Base-by-base conservation (phyloP, 2,888 invertebrate genomes). In the Sinotaia quadrata region DNA sequence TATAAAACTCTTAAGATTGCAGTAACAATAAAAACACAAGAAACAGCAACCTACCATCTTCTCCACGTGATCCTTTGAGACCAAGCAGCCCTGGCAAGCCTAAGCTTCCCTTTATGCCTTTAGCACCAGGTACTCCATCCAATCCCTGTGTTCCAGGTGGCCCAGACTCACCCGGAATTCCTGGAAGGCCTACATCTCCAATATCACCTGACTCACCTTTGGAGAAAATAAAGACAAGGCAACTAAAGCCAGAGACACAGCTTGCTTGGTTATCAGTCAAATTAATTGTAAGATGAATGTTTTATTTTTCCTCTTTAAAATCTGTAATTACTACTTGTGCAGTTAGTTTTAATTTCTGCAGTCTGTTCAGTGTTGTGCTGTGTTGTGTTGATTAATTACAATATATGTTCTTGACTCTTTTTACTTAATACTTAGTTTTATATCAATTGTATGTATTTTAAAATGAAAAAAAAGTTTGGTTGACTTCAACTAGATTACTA, bases 51-150 rank as follows among this genome's bases (percentile, higher is more conserved):
- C 72, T 75, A 68, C 68, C 68, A 51, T 63, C 54, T 8, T 58
- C 54, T 34, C 69, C 69, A 36, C 41, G 58, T 29, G 24, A 29
- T 7, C 69, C 69, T 0, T 33, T 33, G 24, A 89, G 86, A n/a
- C 96, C 84, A 33, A 71, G 59, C 1, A 71, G 67, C 37, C 83
- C 83, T n/a, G 71, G 49, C 5, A 77, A 71, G 31, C 83, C 90
- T n/a, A 47, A 58, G 29, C 70, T 75, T 58, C 86, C 87, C 44
- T 76, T 80, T 41, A 41, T 33, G 15, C 87, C 87, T 87, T 93
- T 92, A 67, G 81, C 56, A 41, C 76, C 69, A 34, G 75, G 72
- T 7, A 68, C 47, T n/a, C 85, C 87, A 57, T 82, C 81, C 21
- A 80, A 78, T 54, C 89, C 89, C 31, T 29, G 27, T 8, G n/a